Base-by-base conservation (phyloP, 1,140 invertebrate species). In the Bombus consobrinus region DNA sequence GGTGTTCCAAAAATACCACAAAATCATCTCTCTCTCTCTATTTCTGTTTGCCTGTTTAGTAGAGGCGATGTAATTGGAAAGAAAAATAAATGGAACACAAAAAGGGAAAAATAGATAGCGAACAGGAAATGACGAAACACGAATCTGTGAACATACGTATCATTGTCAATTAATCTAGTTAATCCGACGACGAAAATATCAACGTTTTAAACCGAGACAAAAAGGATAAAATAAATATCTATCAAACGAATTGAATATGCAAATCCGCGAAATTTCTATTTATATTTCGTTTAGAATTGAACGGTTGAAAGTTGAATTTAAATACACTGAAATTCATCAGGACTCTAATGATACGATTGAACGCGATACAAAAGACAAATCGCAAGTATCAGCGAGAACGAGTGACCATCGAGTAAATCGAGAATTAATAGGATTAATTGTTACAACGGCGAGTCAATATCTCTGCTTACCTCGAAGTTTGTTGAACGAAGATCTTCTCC, bases 401-500 rank as follows among this genome's bases (percentile, higher is more conserved):
- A 72, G 13, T 6, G 1, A 13, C 3, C 8, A 69, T 37, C 34
- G 37, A 32, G 22, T 28, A 28, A 53, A 53, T 47, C 64, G 64
- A 25, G 34, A 37, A 28, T 15, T 25, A 80, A 72, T n/a, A 53
- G 28, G n/a, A 72, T 81, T 32, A n/a, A 80, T 80, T 59, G 34
- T 34, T 62, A 3, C 47, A 41, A 37, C 34, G 72, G 4, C 10
- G 0, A 47, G n/a, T 10, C 18, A 10, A 13, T 28, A 18, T 13
- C 3, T 43, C 12, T 2, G 28, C 41, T 75, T 76, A 82, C 81
- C 81, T 82, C 6, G 1, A 4, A 22, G 15, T 1, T 37, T 62
- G 25, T 39, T 32, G 2, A 4, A 3, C 13, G 2, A 18, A 28
- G 2, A 41, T 28, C 6, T 3, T 10, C 39, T 34, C 0, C n/a